Evolutionary conservation across 2,888 invertebrate genomes (phyloP), one percentile per base, ranked within the genome.

Genomic region (Lepetodrilus schrolli): DNA sequence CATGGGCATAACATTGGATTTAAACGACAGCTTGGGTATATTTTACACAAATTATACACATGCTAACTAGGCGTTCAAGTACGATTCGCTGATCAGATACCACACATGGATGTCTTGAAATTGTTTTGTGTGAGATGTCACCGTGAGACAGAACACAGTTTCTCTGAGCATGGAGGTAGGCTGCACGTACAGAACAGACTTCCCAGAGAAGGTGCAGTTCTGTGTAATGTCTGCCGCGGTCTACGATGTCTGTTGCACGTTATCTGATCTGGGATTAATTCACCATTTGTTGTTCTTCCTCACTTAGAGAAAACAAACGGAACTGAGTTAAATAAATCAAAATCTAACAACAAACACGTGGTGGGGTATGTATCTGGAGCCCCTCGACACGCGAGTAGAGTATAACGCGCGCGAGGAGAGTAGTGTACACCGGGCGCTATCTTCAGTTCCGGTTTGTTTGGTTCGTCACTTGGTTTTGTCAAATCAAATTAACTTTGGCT

Each of bases 381-480:
- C 68, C n/a, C n/a, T n/a, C 43, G 47, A 47, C 47, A 47, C 68
- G 38, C 43, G 30, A 47, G 43, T 43, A 47, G 30, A 49, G 69
- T 68, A 50, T 68, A 69, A 51, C 43, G 47, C 38, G 49, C 58
- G n/a, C n/a, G n/a, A n/a, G n/a, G 38, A 21, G 30, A 47, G 43
- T 43, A 47, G 30, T 50, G 69, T 68, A 50, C 51, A 69, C 69
- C 43, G 47, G n/a, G n/a, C 38, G 49, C 58, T 20, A 43, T 43
- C 58, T 43, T 58, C 58, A 37, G 68, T 69, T 69, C 58, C 69
- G 73, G 51, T 73, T 68, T 43, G 38, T 58, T 47, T 38, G 26
- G 34, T 58, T 69, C 69, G 69, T 73, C 73, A 73, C 73, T 73
- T 73, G 73, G 69, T 69, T 68, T 69, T 69, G 69, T 74, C 74